phyloP scores from a whole-genome alignment of 2,797 vertebrate genomes.

The Oreonectes daqikongensis region DNA sequence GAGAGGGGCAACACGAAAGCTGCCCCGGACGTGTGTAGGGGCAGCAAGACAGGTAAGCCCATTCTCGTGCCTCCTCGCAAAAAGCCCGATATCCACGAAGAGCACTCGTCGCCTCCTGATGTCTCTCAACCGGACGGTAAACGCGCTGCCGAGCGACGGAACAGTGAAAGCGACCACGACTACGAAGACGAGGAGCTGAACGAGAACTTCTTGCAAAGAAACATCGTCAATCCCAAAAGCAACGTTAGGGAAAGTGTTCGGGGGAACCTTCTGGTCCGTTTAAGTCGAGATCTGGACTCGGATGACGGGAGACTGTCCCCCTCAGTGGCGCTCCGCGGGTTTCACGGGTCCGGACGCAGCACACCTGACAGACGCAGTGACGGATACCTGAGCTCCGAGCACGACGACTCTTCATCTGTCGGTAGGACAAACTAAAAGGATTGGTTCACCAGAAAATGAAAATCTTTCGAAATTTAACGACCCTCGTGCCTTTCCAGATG shows the following conservation, averaged over 20 bases:
- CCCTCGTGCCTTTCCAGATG: too few species aligned
- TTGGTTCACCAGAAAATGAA: too few species aligned
- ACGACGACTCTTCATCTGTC: slow-evolving; percentile 83
- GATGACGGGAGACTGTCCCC: slow-evolving; percentile 78
- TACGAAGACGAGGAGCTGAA: slow-evolving; percentile 83
- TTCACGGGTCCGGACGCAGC: slow-evolving; percentile 77
- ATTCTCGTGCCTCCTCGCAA: slow-evolving; percentile 70
- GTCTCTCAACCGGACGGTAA: slow-evolving; percentile 55
- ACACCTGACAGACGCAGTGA: slow-evolving; percentile 85
- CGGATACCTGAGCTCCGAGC: slow-evolving; percentile 88
- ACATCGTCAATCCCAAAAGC: slow-evolving; percentile 73
- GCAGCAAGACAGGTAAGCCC: slow-evolving; percentile 70
- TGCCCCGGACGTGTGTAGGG: slow-evolving; percentile 58
- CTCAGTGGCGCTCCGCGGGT: slow-evolving; percentile 62
- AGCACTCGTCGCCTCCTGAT: background rate
- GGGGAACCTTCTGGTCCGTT: slow-evolving; percentile 60
- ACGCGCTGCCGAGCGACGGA: slow-evolving; percentile 47
- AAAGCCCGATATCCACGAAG: slow-evolving; percentile 48
- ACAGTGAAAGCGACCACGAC: slow-evolving; percentile 76
- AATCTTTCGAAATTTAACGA: too few species aligned
- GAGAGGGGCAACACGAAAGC: slow-evolving; percentile 9
- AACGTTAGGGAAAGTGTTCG: slow-evolving; percentile 54
- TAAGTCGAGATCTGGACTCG: slow-evolving; percentile 78
- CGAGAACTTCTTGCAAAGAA: slow-evolving; percentile 78
- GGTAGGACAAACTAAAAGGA: slow-evolving; percentile 66